Evolutionary conservation across 2,113 vertebrate genomes (phyloP).

Genomic region (Labrus mixtus): DNA sequence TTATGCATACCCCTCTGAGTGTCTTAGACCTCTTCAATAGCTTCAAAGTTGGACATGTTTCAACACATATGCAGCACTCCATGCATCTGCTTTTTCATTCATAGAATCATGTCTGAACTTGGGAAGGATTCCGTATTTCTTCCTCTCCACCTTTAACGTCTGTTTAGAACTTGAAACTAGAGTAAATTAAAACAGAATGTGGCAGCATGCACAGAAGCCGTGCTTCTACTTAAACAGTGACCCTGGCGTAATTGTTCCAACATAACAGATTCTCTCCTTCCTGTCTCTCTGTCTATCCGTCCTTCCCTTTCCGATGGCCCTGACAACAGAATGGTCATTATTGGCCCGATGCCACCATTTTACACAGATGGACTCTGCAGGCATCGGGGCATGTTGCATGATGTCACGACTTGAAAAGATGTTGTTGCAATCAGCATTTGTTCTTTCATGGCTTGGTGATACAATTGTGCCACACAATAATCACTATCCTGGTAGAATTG

Average conservation of each 20-base stretch:
- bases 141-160: no score
- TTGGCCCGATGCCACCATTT: slow-evolving; percentile 27
- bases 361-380: slow-evolving; percentile 70
- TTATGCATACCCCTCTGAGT: no score
- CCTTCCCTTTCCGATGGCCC: slow-evolving; percentile 1
- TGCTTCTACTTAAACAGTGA: no score
- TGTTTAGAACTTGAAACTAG: no score
- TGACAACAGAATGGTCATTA: slow-evolving; percentile 24
- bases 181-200: no score
- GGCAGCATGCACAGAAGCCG: no score
- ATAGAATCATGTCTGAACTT: no score
- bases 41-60: no score
- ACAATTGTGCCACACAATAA: background rate
- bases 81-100: no score
- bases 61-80: no score
- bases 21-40: no score
- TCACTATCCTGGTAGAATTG: background rate
- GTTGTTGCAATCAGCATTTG: background rate
- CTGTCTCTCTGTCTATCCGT: background rate
- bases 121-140: no score
- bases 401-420: slow-evolving; percentile 48
- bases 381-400: slow-evolving; percentile 38
- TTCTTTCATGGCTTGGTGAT: background rate
- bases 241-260: slow-evolving; percentile 7
- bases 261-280: slow-evolving; percentile 4